Percentiles rank a stretch among this genome's conserved stretches.
Conservation (phyloP, 2,113 vertebrate species). For the Corvus cornix region DNA sequence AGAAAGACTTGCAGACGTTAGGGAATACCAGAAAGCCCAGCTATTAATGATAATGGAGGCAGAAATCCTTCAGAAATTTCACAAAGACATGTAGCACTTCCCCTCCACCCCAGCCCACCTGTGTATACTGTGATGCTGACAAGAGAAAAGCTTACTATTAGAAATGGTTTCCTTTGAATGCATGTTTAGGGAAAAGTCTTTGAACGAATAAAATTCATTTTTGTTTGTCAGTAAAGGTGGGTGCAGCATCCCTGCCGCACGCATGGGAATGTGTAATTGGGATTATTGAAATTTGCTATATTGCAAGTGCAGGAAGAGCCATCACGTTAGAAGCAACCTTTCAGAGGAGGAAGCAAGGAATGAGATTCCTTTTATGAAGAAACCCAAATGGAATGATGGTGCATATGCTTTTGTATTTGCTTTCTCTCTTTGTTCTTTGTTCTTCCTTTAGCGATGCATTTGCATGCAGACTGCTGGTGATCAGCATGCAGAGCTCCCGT, state of each 20-base stretch:
- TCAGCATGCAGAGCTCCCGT: slow-evolving; percentile 36
- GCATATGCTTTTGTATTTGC: slow-evolving; percentile 2
- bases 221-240: not conserved
- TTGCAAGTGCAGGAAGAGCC: not conserved
- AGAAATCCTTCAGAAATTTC: not conserved
- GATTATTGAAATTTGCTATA: not conserved
- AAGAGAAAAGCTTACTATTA: not conserved
- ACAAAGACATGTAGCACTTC: rapidly evolving
- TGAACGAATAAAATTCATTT: not conserved
- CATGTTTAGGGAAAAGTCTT: not conserved
- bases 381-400: not conserved
- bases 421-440: slow-evolving; percentile 38
- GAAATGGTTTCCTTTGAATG: not conserved
- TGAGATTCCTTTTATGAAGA: not conserved
- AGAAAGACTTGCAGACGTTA: not conserved
- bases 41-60: not conserved
- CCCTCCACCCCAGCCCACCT: not conserved
- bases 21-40: not conserved
- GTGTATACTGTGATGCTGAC: not conserved
- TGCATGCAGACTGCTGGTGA: slow-evolving; percentile 45
- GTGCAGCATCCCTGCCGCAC: not conserved
- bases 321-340: not conserved
- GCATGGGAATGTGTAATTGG: not conserved
- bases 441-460: slow-evolving; percentile 16
- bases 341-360: not conserved